phyloP scores from a whole-genome alignment of 2,888 invertebrate genomes.

The Lasioglossum zephyrum region DNA sequence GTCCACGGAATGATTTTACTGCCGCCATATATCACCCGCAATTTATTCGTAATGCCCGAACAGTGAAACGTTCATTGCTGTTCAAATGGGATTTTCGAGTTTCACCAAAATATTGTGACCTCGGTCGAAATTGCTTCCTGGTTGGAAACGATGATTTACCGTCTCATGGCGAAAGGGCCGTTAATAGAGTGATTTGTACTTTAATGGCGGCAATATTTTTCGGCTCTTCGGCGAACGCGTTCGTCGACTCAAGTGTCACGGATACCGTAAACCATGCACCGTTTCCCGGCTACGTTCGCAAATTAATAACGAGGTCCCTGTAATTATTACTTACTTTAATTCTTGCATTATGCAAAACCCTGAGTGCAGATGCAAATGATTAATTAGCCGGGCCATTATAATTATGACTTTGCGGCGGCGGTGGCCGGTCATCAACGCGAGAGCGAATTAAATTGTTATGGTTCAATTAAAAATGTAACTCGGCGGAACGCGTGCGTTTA shows the following conservation, averaged over 20 bases:
- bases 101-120: slow-evolving; percentile 56
- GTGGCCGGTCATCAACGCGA: not conserved
- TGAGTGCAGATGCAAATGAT: slow-evolving; percentile 17
- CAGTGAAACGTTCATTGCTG: slow-evolving; percentile 38
- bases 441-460: slow-evolving; percentile 38
- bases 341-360: not conserved
- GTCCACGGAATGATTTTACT: slow-evolving; percentile 49
- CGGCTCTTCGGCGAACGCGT: not conserved
- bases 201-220: slow-evolving; percentile 16
- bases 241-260: not conserved
- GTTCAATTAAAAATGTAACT: slow-evolving; percentile 42
- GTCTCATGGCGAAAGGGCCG: slow-evolving; percentile 17
- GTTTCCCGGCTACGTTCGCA: not conserved
- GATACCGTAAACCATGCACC: not conserved
- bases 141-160: slow-evolving; percentile 37
- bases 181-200: slow-evolving; percentile 29
- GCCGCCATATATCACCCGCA: slow-evolving; percentile 41
- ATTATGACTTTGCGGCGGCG: slow-evolving; percentile 6
- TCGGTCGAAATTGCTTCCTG: slow-evolving; percentile 33
- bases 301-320: not conserved
- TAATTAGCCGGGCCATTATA: slow-evolving; percentile 27
- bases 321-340: not conserved
- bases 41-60: slow-evolving; percentile 36
- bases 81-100: slow-evolving; percentile 35
- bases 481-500: not conserved